phyloP scores from a whole-genome alignment of 2,888 invertebrate genomes.

The Volucella inanis region DNA sequence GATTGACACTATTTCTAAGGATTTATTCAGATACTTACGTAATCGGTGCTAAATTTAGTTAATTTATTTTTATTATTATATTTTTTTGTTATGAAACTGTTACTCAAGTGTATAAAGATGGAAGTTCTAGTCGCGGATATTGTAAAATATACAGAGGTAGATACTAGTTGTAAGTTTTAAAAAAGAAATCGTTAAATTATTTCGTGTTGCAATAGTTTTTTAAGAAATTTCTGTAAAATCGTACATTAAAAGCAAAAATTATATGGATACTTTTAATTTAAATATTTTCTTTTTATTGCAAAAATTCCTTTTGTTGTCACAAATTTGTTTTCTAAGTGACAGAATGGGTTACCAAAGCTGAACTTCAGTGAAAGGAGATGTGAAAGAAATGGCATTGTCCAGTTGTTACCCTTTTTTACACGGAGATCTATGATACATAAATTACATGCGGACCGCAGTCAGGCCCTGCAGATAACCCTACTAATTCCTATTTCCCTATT shows the following conservation, averaged over 20 bases:
- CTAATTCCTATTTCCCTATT: no score
- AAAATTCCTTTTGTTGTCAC: background rate
- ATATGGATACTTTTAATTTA: background rate
- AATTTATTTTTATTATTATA: constrained; percentile 34
- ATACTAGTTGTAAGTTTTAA: background rate
- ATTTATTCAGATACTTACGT: constrained; percentile 21
- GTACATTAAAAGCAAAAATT: constrained; percentile 3
- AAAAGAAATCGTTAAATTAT: background rate
- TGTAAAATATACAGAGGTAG: background rate
- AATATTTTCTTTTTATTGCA: background rate
- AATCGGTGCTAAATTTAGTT: constrained; percentile 46
- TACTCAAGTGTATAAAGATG: constrained; percentile 51
- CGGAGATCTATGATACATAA: no score
- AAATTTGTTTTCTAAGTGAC: background rate
- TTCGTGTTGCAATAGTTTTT: constrained; percentile 49
- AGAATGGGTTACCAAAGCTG: no score
- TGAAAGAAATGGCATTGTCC: no score
- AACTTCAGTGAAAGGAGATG: no score
- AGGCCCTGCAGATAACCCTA: no score
- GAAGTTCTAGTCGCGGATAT: constrained; percentile 64
- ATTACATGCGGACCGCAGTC: no score
- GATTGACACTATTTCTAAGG: constrained; percentile 1
- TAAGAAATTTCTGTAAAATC: constrained; percentile 23
- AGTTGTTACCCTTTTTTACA: no score
- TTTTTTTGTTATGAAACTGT: constrained; percentile 16